A percentile compares a stretch with the other conserved stretches of the same genome.
Evolutionary conservation across 2,797 vertebrate species (phyloP).

Genomic region (Cephalopachus bancanus): DNA sequence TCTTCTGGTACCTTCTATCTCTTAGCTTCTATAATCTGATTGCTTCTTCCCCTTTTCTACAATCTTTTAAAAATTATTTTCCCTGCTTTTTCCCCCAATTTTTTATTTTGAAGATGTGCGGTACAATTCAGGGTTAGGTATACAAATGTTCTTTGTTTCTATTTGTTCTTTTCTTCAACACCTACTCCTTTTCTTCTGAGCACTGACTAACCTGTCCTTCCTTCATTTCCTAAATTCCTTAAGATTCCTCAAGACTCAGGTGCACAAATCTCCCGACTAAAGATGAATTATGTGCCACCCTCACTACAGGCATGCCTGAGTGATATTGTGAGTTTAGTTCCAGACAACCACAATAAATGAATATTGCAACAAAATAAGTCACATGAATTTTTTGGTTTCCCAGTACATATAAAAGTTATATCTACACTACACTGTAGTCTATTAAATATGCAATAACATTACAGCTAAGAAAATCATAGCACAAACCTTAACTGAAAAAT

Average conservation of each 20-base stretch:
- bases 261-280: background rate
- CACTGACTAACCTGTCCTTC: background rate
- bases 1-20: background rate
- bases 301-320: background rate
- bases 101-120: too few species aligned
- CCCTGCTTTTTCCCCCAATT: too few species aligned
- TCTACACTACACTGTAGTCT: background rate
- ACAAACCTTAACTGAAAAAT: background rate
- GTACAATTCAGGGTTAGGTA: too few species aligned
- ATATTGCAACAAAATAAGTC: background rate
- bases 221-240: background rate
- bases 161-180: background rate
- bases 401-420: background rate
- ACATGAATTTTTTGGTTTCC: background rate
- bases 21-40: background rate
- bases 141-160: background rate
- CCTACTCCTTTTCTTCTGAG: background rate
- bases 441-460: background rate
- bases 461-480: background rate
- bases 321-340: background rate
- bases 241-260: conserved; percentile 10
- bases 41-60: background rate
- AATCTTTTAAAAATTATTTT: background rate
- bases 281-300: background rate
- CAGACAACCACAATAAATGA: background rate